Conservation (phyloP, 2,797 vertebrate genomes). For the Gallinago stenura region DNA sequence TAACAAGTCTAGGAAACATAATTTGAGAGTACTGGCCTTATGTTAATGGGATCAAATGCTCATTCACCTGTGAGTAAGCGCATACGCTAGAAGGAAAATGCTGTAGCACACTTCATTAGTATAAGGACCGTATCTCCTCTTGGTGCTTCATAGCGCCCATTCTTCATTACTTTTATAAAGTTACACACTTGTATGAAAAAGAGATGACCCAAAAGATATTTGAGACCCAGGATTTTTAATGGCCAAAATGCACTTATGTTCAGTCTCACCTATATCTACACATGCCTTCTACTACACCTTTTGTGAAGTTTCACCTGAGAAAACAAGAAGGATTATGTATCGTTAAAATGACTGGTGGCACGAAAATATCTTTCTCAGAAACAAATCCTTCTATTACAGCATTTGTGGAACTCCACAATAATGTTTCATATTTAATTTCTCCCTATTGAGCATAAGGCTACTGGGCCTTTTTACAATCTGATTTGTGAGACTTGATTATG, state of each 20-base stretch:
- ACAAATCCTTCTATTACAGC: conserved; percentile 36
- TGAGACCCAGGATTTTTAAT: background rate
- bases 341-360: conserved; percentile 65
- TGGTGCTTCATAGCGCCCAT: background rate
- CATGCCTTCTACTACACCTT: conserved; percentile 24
- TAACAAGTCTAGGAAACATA: background rate
- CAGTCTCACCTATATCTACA: background rate
- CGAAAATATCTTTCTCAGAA: conserved; percentile 56
- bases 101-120: background rate
- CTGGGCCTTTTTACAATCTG: background rate
- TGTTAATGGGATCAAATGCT: conserved; percentile 3
- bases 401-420: conserved; percentile 26
- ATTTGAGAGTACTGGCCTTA: background rate
- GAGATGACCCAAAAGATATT: background rate
- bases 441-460: background rate
- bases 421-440: conserved; percentile 4
- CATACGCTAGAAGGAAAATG: background rate
- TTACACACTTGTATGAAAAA: background rate
- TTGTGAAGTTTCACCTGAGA: background rate
- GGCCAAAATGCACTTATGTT: background rate
- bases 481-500: background rate
- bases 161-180: background rate
- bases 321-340: background rate
- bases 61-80: background rate
- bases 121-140: background rate